Percentiles rank a stretch among this genome's conserved stretches.
Evolutionary conservation across 2,888 invertebrate genomes (phyloP).

Genomic region (Eudasyphora cyanicolor): DNA sequence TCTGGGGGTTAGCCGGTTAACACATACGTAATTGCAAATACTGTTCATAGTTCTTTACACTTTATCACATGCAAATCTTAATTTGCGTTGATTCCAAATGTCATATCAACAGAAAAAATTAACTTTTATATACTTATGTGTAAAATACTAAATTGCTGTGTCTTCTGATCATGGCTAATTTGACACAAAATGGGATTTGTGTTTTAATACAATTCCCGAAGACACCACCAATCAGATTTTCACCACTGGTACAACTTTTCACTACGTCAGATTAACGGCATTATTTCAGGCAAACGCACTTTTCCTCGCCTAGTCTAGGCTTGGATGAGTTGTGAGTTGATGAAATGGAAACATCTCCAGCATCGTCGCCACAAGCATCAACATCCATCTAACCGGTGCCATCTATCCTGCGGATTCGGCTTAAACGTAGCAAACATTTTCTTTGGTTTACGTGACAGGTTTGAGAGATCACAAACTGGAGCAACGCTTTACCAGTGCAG

Average conservation of each 20-base stretch:
- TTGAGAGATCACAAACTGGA: constrained; percentile 73
- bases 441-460: constrained; percentile 74
- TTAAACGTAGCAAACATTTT: constrained; percentile 31
- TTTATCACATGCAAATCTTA: too few relatives aligned
- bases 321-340: too few relatives aligned
- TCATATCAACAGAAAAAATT: too few relatives aligned
- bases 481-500: constrained; percentile 61
- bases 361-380: background rate
- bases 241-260: background rate
- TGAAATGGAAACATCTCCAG: background rate
- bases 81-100: too few relatives aligned
- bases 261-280: background rate
- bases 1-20: too few relatives aligned
- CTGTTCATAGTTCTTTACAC: too few relatives aligned
- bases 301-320: background rate
- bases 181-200: constrained; percentile 23
- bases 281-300: background rate
- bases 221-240: background rate
- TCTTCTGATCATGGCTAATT: background rate
- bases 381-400: background rate
- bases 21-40: too few relatives aligned
- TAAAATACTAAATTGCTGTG: background rate
- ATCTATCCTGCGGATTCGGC: background rate
- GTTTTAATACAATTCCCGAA: too few relatives aligned
- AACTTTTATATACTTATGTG: too few relatives aligned